Conservation (phyloP, 2,888 invertebrate species). For the Isoperla grammatica region DNA sequence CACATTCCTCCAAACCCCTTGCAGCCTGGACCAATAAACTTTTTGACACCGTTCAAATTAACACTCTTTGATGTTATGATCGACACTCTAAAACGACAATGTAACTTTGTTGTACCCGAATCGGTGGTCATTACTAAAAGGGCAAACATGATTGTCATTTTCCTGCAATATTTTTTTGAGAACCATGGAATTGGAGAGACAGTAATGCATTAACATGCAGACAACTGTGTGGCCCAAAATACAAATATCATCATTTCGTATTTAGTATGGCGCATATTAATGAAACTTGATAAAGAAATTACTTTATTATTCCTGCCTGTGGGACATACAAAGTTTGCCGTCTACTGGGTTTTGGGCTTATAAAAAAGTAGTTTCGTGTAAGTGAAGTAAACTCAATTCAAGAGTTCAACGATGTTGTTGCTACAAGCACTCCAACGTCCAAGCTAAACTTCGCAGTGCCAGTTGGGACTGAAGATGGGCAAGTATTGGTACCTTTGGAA, state of each 20-base stretch:
- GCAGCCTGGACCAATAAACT: slow-evolving; percentile 27
- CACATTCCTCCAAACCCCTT: slow-evolving; percentile 27
- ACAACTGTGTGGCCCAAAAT: slow-evolving; percentile 29
- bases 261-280: not conserved
- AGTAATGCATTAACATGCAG: slow-evolving; percentile 22
- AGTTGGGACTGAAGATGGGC: too few species aligned
- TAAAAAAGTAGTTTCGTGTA: slow-evolving; percentile 13
- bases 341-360: slow-evolving; percentile 15
- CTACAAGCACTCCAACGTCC: too few species aligned
- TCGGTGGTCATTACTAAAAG: not conserved
- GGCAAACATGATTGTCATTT: too few species aligned
- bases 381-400: too few species aligned
- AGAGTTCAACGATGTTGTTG: too few species aligned
- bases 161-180: not conserved
- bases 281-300: not conserved
- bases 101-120: slow-evolving; percentile 24
- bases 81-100: slow-evolving; percentile 20
- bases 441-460: too few species aligned
- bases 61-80: slow-evolving; percentile 26
- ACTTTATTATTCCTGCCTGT: slow-evolving; percentile 10
- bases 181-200: slow-evolving; percentile 18
- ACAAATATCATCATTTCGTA: slow-evolving; percentile 26
- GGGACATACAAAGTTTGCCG: slow-evolving; percentile 16
- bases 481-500: too few species aligned
- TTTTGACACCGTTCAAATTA: slow-evolving; percentile 26